Evolutionary conservation across 1,140 invertebrate genomes (phyloP), one percentile per base, ranked within the genome.

Genomic region (Zaprionus ghesquierei): DNA sequence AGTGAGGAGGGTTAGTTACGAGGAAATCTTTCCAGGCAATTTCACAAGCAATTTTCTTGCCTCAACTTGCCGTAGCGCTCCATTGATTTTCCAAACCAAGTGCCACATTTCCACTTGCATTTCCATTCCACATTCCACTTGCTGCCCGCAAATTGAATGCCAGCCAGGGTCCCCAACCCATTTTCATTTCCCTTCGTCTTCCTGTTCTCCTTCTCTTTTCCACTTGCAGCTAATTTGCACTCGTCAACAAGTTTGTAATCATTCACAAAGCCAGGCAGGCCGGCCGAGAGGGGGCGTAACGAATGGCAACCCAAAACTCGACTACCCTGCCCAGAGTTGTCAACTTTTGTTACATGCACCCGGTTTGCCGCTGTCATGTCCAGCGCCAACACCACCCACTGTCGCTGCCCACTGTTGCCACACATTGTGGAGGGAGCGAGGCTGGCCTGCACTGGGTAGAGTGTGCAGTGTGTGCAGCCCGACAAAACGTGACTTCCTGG

Each of bases 211-310:
- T 9, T n/a, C 33, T 15, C 20, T 3, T 51, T 33, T 15, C 54
- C 64, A 69, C 63, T 68, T 63, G 41, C 68, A 73, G 69, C 69
- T 79, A 79, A 71, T 71, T 75, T 75, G 65, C 60, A 64, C 68
- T 70, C 68, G 72, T 71, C 68, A 60, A 66, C 69, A 75, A 66
- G 63, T 77, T 77, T 69, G 70, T 77, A 74, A 77, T 77, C 75
- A 77, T 77, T 77, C 75, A 76, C 58, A 76, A 66, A 71, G 72
- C 41, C 69, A 73, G 61, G 49, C 65, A 18, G 49, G n/a, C 31
- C 20, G 44, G 60, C 51, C 46, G 38, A 23, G n/a, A n/a, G n/a
- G n/a, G n/a, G n/a, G n/a, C n/a, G n/a, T n/a, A n/a, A 49, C 38
- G 12, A 25, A 31, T 2, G 27, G 6, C 13, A 50, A 50, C 25